phyloP scores from a whole-genome alignment of 2,113 vertebrate species.

The Oryzias woworae region DNA sequence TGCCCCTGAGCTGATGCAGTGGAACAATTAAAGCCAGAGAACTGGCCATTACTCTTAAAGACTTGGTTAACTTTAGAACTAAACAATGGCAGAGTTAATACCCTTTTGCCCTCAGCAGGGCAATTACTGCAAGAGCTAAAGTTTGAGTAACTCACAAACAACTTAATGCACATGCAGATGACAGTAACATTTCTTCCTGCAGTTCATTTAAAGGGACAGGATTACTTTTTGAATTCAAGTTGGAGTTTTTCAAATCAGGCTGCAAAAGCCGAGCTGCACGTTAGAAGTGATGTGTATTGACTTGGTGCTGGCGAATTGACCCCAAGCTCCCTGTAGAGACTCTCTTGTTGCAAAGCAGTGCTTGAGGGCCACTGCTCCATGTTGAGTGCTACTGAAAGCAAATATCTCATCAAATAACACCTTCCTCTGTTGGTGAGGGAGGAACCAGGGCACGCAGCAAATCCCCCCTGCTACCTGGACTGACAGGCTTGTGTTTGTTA shows the following conservation, averaged over 20 bases:
- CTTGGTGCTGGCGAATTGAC: constrained; percentile 27
- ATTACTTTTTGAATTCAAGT: constrained; percentile 14
- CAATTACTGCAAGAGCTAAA: constrained; percentile 21
- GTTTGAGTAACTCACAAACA: constrained; percentile 20
- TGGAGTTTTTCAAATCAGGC: constrained; percentile 35
- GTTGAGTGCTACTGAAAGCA: constrained; percentile 57
- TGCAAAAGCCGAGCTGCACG: constrained; percentile 25
- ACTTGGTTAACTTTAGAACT: constrained; percentile 44
- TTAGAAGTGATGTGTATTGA: constrained; percentile 20
- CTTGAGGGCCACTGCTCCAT: constrained; percentile 58
- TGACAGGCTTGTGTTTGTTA: constrained; percentile 30
- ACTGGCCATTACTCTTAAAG: constrained; percentile 46
- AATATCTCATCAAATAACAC: constrained; percentile 69
- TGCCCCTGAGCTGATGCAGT: constrained; percentile 12
- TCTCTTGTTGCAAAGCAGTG: constrained; percentile 35
- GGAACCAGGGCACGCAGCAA: constrained; percentile 60
- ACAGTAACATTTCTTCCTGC: neutral
- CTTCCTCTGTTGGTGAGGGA: constrained; percentile 56
- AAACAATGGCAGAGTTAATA: constrained; percentile 43
- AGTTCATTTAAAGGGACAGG: constrained; percentile 2
- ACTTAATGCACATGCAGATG: neutral
- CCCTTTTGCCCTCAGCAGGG: constrained; percentile 24
- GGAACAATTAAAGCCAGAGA: constrained; percentile 39
- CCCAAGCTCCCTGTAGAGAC: constrained; percentile 29
- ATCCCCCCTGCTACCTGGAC: constrained; percentile 17